These are phyloP conservation scores for Gymnocephalus cernua DNA, from an alignment of 2,113 vertebrate genomes.

Conservation along the genomic window DNA sequence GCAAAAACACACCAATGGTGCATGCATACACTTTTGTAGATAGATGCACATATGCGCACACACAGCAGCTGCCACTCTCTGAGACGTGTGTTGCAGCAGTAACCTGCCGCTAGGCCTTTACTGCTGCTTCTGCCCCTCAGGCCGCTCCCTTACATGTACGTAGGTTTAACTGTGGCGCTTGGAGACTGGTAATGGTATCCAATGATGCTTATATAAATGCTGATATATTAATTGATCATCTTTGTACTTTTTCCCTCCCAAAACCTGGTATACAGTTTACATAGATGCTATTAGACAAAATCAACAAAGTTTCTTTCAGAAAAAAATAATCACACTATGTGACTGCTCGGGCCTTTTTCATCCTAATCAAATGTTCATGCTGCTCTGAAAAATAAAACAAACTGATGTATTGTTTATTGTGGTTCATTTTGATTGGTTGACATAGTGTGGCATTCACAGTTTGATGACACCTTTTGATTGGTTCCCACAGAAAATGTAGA, in stretches of 20 bases:
- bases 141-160: slow-evolving; percentile 14
- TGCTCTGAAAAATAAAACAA: background rate
- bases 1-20: slow-evolving; percentile 43
- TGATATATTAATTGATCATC: slow-evolving; percentile 20
- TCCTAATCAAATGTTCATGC: background rate
- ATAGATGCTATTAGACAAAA: background rate
- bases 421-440: background rate
- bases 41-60: slow-evolving; percentile 40
- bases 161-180: background rate
- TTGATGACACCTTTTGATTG: background rate
- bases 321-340: background rate
- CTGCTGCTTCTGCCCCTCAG: slow-evolving; percentile 23
- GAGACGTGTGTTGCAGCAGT: slow-evolving; percentile 45
- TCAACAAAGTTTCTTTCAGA: background rate
- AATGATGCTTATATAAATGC: slow-evolving; percentile 4
- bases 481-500: background rate
- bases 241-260: background rate
- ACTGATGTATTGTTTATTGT: background rate
- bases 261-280: background rate
- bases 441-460: background rate
- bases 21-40: slow-evolving; percentile 41
- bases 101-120: slow-evolving; percentile 41
- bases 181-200: background rate
- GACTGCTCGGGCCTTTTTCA: background rate
- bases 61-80: slow-evolving; percentile 49